phyloP scores from a whole-genome alignment of 92 coral and sea anemone species.

The Umimayanthus kanabou region DNA sequence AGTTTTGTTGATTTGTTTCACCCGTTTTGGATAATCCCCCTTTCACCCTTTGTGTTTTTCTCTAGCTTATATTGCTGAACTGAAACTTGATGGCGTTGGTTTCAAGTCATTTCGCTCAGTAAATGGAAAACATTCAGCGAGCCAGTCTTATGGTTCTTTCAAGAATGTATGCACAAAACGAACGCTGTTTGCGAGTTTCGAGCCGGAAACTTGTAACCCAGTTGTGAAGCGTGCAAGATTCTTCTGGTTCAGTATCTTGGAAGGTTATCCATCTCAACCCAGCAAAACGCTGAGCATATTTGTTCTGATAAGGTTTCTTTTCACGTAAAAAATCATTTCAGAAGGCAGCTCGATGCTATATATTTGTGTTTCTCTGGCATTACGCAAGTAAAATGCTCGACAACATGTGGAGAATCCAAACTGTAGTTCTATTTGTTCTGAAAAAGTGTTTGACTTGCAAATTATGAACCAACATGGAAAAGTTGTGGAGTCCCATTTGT shows the following conservation, averaged over 20 bases:
- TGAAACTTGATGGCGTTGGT: not conserved
- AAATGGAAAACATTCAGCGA: not conserved
- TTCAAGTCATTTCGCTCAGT: not conserved
- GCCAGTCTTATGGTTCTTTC: not conserved
- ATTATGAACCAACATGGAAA: no score
- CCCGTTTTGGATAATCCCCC: constrained; percentile 2
- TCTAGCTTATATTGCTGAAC: not conserved
- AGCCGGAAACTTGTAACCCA: constrained; percentile 24
- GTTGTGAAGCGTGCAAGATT: constrained; percentile 5
- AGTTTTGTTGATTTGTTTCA: not conserved
- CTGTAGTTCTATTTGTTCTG: no score
- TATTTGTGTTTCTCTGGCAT: no score
- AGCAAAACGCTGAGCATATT: not conserved
- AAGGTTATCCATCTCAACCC: constrained; percentile 1
- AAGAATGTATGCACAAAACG: not conserved
- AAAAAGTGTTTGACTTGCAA: no score
- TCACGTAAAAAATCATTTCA: no score
- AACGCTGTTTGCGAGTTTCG: constrained; percentile 1
- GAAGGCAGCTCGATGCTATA: no score
- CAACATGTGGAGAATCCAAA: no score
- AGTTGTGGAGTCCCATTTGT: no score
- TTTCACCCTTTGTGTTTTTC: not conserved
- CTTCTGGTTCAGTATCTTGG: not conserved
- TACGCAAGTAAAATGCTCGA: no score
- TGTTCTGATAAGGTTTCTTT: not conserved